phyloP scores from a whole-genome alignment of 2,888 invertebrate species.

The Folsomia candida region DNA sequence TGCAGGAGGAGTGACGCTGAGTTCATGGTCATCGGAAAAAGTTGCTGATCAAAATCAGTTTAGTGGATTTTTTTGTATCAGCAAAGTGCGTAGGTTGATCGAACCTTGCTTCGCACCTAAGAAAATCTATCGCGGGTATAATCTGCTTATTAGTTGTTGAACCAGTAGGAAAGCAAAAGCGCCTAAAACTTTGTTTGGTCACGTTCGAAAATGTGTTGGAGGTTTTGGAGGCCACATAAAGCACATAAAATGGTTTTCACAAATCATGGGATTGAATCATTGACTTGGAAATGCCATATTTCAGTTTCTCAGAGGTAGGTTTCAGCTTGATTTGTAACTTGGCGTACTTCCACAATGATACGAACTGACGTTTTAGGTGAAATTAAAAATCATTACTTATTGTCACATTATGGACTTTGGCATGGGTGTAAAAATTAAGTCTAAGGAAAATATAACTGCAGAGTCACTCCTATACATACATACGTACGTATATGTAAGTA shows the following conservation, averaged over 20 bases:
- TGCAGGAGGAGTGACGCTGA: not conserved
- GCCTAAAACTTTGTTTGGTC: not conserved
- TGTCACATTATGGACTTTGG: too few relatives aligned
- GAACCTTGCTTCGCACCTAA: slow-evolving; percentile 5
- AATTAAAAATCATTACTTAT: too few relatives aligned
- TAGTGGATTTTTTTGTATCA: not conserved
- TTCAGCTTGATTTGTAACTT: not conserved
- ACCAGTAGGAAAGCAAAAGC: not conserved
- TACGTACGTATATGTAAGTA: too few relatives aligned
- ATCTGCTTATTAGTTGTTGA: not conserved
- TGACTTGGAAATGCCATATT: not conserved
- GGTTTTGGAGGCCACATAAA: too few relatives aligned
- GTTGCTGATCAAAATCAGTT: not conserved
- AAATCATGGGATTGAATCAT: not conserved
- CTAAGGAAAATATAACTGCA: too few relatives aligned
- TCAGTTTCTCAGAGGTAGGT: not conserved
- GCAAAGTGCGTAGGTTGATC: not conserved
- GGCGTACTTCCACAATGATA: not conserved
- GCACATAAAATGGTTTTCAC: too few relatives aligned
- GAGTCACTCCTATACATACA: too few relatives aligned
- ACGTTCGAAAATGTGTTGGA: too few relatives aligned
- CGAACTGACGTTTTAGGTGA: too few relatives aligned
- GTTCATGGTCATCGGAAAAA: not conserved
- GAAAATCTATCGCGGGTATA: not conserved
- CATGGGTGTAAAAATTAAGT: too few relatives aligned